Evolutionary conservation across 1,140 invertebrate species (phyloP).

Genomic region (Leucophenga varia): DNA sequence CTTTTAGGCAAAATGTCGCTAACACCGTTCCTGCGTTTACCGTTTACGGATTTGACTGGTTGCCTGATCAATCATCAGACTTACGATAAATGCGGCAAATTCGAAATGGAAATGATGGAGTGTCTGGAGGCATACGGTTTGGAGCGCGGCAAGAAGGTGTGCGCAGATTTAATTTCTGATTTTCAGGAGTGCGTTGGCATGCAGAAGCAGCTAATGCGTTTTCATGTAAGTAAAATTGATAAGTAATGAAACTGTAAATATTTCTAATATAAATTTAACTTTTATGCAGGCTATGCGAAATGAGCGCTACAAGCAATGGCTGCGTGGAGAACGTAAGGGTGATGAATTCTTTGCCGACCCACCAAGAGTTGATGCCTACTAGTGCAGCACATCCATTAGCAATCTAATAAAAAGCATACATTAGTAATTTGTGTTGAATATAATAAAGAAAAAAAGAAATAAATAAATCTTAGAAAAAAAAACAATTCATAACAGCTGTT

Average conservation of each 20-base stretch:
- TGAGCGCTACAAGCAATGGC: conserved; percentile 61
- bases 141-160: conserved; percentile 61
- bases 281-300: conserved; percentile 58
- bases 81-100: conserved; percentile 62
- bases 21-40: conserved; percentile 64
- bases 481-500: neutral
- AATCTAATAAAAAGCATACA: no score
- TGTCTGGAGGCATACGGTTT: conserved; percentile 75
- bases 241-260: neutral
- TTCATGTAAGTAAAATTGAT: conserved; percentile 55
- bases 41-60: conserved; percentile 69
- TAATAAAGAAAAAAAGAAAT: conserved; percentile 22
- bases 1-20: conserved; percentile 54
- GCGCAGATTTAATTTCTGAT: conserved; percentile 64
- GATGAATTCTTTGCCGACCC: conserved; percentile 57
- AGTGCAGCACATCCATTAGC: no score
- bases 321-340: conserved; percentile 56
- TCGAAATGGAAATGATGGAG: conserved; percentile 69
- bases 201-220: conserved; percentile 63
- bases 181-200: conserved; percentile 66
- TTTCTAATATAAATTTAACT: neutral
- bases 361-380: conserved; percentile 58
- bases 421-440: conserved; percentile 34
- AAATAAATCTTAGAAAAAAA: neutral
- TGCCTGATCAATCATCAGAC: conserved; percentile 65